phyloP scores from a whole-genome alignment of 2,113 vertebrate genomes.

The Petromus typicus region DNA sequence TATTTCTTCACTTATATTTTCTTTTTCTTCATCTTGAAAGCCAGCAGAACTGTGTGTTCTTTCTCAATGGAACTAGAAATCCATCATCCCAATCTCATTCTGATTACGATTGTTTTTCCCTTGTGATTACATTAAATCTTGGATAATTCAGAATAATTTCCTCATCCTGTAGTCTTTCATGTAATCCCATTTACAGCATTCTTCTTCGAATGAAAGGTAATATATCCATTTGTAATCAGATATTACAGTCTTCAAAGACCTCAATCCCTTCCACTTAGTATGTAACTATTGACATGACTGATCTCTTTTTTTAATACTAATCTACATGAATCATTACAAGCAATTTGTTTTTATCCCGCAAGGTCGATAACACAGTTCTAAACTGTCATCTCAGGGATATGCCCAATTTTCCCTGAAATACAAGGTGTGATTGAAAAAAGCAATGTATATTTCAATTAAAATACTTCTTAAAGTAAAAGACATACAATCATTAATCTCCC shows the following conservation, averaged over 20 bases:
- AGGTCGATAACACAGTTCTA: neutral
- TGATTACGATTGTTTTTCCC: neutral
- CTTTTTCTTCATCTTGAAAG: neutral
- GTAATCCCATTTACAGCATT: neutral
- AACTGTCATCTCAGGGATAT: neutral
- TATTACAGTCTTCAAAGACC: neutral
- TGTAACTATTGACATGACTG: neutral
- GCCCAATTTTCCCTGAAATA: neutral
- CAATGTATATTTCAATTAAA: neutral
- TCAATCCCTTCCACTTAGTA: neutral
- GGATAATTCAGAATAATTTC: neutral
- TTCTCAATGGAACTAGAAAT: neutral
- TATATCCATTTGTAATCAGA: neutral
- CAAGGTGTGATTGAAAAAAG: neutral
- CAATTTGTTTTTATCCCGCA: neutral
- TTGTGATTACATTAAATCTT: neutral
- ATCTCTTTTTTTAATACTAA: neutral
- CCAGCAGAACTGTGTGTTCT: neutral
- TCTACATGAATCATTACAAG: neutral
- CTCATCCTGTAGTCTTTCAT: neutral
- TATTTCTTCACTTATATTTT: neutral
- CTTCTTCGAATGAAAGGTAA: neutral
- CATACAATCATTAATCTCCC: neutral
- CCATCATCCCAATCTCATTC: neutral
- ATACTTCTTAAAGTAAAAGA: neutral